phyloP scores from a whole-genome alignment of 2,888 invertebrate species.

The Sinelater perroti region DNA sequence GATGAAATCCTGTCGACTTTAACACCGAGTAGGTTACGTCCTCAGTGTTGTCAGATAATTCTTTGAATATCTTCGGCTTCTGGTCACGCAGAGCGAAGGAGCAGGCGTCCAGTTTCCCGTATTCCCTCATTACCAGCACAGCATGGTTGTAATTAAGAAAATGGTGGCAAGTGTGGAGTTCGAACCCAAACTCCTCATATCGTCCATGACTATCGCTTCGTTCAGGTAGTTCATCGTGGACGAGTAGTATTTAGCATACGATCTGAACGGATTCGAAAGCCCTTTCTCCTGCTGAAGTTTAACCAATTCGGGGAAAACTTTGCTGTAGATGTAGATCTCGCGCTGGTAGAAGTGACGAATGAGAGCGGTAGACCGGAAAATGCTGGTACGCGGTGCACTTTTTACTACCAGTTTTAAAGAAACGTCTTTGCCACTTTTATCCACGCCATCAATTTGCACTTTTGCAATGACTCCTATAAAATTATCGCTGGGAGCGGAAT shows the following conservation, averaged over 20 bases:
- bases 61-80: constrained; percentile 40
- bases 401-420: constrained; percentile 48
- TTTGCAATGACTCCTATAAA: constrained; percentile 48
- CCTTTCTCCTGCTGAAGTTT: constrained; percentile 42
- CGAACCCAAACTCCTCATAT: constrained; percentile 42
- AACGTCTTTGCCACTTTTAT: constrained; percentile 27
- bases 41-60: constrained; percentile 24
- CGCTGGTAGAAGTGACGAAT: constrained; percentile 43
- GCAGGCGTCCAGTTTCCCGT: constrained; percentile 48
- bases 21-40: not conserved
- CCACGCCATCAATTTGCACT: constrained; percentile 32
- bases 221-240: constrained; percentile 33
- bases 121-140: constrained; percentile 44
- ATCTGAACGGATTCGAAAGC: constrained; percentile 36
- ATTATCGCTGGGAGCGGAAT: constrained; percentile 48
- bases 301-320: constrained; percentile 43
- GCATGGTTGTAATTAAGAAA: constrained; percentile 47
- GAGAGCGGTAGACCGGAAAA: constrained; percentile 40
- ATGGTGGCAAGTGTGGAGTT: constrained; percentile 23
- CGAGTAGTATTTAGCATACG: constrained; percentile 32
- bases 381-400: constrained; percentile 43
- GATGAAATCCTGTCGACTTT: not conserved
- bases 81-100: constrained; percentile 46
- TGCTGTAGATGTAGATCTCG: constrained; percentile 48
- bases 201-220: constrained; percentile 44